These are phyloP conservation scores for Apomyelois bistriatella DNA, from an alignment of 2,888 invertebrate species.

Conservation along the genomic window DNA sequence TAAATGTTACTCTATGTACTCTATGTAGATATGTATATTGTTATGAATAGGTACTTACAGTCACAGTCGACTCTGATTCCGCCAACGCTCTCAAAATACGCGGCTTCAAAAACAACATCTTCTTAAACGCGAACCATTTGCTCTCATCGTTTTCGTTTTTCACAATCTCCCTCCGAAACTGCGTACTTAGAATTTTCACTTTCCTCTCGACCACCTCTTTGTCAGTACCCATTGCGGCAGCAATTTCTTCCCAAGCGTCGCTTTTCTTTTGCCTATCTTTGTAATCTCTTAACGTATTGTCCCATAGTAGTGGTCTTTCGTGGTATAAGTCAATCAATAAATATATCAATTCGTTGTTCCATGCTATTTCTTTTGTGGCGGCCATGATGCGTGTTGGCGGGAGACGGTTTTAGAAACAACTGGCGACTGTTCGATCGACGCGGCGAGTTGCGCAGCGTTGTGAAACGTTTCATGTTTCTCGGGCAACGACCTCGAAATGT, in stretches of 20 bases:
- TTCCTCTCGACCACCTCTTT: slow-evolving; percentile 1
- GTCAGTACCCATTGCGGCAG: background rate
- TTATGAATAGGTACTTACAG: background rate
- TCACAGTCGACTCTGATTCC: background rate
- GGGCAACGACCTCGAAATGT: background rate
- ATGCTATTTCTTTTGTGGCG: background rate
- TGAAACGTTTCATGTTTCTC: slow-evolving; percentile 1
- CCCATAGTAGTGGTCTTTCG: background rate
- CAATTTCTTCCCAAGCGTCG: background rate
- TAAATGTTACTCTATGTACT: no score
- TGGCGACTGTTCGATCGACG: slow-evolving; percentile 1
- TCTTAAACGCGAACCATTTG: slow-evolving; percentile 9
- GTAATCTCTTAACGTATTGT: background rate
- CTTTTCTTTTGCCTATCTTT: slow-evolving; percentile 4
- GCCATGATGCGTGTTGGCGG: background rate
- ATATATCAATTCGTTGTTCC: slow-evolving; percentile 3
- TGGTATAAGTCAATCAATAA: background rate
- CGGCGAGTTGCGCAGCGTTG: background rate
- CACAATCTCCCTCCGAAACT: slow-evolving; percentile 6
- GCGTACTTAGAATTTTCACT: background rate
- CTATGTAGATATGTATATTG: no score
- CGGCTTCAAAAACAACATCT: background rate
- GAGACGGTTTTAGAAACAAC: background rate
- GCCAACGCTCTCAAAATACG: background rate
- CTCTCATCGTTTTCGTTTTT: slow-evolving; percentile 2